A percentile compares a stretch with the other conserved stretches of the same genome.
Evolutionary conservation across 1,140 invertebrate genomes (phyloP).

Genomic region (Papilio machaon): DNA sequence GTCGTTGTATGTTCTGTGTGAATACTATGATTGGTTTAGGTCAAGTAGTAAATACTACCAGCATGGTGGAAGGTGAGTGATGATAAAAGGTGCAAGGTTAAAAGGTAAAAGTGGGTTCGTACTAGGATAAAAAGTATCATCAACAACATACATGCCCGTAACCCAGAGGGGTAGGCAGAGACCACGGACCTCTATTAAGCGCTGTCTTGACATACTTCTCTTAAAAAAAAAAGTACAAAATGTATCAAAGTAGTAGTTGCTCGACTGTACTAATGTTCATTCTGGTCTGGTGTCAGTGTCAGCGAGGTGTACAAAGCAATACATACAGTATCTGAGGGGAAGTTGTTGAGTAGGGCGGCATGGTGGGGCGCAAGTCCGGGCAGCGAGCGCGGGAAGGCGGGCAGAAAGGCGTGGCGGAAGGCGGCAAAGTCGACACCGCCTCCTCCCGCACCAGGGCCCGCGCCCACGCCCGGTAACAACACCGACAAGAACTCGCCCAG

Average conservation of each 20-base stretch:
- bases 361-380: slow-evolving; percentile 86
- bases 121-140: too few relatives aligned
- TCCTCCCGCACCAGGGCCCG: slow-evolving; percentile 88
- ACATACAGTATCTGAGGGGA: slow-evolving; percentile 86
- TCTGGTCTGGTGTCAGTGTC: not conserved
- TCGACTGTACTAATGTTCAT: too few relatives aligned
- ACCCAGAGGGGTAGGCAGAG: too few relatives aligned
- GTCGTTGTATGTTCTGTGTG: slow-evolving; percentile 88
- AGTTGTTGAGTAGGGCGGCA: slow-evolving; percentile 84
- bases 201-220: not conserved
- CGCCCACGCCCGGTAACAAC: slow-evolving; percentile 85
- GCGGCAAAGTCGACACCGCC: slow-evolving; percentile 89
- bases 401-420: slow-evolving; percentile 90
- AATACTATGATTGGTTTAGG: slow-evolving; percentile 57
- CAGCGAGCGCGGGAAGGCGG: slow-evolving; percentile 86
- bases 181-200: too few relatives aligned
- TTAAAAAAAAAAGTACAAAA: too few relatives aligned
- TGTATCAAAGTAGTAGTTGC: not conserved
- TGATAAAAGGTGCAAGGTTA: not conserved
- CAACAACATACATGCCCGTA: too few relatives aligned
- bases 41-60: too few relatives aligned
- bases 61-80: too few relatives aligned
- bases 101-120: not conserved
- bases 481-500: slow-evolving; percentile 87
- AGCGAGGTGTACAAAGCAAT: too few relatives aligned